A percentile compares a stretch with the other conserved stretches of the same genome.
Conservation (phyloP, 2,113 vertebrate species). For the Misgurnus anguillicaudatus region DNA sequence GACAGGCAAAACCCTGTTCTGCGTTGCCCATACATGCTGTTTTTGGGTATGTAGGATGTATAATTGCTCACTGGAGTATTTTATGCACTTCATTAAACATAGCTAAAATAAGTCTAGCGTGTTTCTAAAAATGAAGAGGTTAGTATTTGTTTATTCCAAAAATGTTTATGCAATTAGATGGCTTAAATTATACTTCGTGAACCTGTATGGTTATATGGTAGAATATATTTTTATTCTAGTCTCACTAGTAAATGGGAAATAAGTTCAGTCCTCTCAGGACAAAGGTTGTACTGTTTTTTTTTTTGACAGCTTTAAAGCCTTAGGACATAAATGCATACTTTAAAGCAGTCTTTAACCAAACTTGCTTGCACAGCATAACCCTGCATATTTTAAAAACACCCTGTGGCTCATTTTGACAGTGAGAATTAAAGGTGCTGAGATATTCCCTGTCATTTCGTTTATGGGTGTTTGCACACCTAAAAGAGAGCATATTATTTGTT, state of each 20-base stretch:
- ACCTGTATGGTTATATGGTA: neutral
- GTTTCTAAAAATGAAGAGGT: conserved; percentile 7
- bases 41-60: conserved; percentile 15
- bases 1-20: conserved; percentile 70
- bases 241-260: neutral
- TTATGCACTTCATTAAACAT: conserved; percentile 15
- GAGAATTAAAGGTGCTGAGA: conserved; percentile 14
- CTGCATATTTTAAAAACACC: conserved; percentile 46
- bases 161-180: neutral
- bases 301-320: neutral
- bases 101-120: conserved; percentile 10
- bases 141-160: neutral
- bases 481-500: neutral
- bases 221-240: neutral
- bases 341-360: conserved; percentile 29
- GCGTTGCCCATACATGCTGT: conserved; percentile 65
- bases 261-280: neutral
- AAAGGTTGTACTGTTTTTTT: conserved; percentile 10
- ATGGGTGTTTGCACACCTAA: conserved; percentile 17
- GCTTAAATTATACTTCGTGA: neutral
- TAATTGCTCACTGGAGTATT: conserved; percentile 28
- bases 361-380: conserved; percentile 9
- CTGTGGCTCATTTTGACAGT: conserved; percentile 32
- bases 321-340: conserved; percentile 14
- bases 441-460: conserved; percentile 3